Evolutionary conservation across 2,113 vertebrate genomes (phyloP).

Genomic region (Phainopepla nitens): DNA sequence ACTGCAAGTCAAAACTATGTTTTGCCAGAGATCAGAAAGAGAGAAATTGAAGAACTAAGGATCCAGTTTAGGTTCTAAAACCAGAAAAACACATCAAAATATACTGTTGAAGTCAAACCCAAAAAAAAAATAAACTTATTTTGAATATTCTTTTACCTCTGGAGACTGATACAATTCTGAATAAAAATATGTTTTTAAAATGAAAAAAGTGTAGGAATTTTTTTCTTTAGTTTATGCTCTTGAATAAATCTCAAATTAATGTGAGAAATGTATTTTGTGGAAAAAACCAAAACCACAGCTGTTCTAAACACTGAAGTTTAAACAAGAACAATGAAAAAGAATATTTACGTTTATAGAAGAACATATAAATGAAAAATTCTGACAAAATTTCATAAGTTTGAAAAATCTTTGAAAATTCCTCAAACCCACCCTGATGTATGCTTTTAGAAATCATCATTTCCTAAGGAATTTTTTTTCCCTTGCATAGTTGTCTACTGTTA

Average conservation of each 20-base stretch:
- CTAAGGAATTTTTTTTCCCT: neutral
- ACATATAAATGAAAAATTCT: neutral
- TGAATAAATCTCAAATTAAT: neutral
- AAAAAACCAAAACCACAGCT: neutral
- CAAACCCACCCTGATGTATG: neutral
- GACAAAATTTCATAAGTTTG: neutral
- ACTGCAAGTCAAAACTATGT: neutral
- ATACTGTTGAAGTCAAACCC: neutral
- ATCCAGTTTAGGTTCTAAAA: neutral
- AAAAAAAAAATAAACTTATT: neutral
- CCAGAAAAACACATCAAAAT: neutral
- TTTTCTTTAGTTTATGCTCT: neutral
- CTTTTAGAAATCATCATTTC: neutral
- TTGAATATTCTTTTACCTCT: neutral
- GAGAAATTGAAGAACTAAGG: neutral
- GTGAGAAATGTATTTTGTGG: accelerated
- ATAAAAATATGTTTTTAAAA: neutral
- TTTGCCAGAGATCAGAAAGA: neutral
- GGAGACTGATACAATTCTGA: neutral
- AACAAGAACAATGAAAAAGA: neutral
- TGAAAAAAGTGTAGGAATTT: accelerated
- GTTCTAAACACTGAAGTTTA: neutral
- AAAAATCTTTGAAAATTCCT: neutral
- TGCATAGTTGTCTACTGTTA: neutral
- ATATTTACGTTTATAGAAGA: neutral